Percentiles rank a stretch among this genome's conserved stretches.
Evolutionary conservation across 2,113 vertebrate genomes (phyloP).

Genomic region (Conger conger): DNA sequence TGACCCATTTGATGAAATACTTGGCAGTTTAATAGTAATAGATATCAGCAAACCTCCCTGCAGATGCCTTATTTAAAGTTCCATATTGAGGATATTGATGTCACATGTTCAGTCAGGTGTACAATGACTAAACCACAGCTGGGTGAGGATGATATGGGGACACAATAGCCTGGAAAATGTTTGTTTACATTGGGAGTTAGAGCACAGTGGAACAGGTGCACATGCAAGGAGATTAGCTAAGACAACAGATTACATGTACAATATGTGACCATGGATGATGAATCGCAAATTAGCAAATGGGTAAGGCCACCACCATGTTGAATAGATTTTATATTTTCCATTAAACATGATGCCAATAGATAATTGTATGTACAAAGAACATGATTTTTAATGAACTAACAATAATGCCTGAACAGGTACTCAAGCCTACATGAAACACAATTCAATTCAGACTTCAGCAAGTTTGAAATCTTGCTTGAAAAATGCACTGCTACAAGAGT

Average conservation of each 20-base stretch:
- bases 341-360: neutral
- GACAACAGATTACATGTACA: neutral
- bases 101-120: conserved; percentile 5
- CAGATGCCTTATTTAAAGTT: neutral
- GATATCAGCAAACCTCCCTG: neutral
- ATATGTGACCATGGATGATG: neutral
- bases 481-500: too few species aligned
- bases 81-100: conserved; percentile 1
- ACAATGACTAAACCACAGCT: neutral
- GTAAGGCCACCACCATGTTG: neutral
- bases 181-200: conserved; percentile 38
- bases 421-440: neutral
- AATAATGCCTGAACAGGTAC: neutral
- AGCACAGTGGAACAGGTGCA: neutral
- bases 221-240: neutral
- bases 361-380: neutral
- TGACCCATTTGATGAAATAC: conserved; percentile 5
- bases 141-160: conserved; percentile 40
- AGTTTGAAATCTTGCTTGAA: too few species aligned
- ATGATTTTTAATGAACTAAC: neutral
- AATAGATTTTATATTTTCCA: neutral
- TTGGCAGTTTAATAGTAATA: conserved; percentile 13
- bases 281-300: neutral
- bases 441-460: too few species aligned
- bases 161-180: conserved; percentile 63